Evolutionary conservation across 1,140 invertebrate species (phyloP).

Genomic region (Dendrolimus punctatus): DNA sequence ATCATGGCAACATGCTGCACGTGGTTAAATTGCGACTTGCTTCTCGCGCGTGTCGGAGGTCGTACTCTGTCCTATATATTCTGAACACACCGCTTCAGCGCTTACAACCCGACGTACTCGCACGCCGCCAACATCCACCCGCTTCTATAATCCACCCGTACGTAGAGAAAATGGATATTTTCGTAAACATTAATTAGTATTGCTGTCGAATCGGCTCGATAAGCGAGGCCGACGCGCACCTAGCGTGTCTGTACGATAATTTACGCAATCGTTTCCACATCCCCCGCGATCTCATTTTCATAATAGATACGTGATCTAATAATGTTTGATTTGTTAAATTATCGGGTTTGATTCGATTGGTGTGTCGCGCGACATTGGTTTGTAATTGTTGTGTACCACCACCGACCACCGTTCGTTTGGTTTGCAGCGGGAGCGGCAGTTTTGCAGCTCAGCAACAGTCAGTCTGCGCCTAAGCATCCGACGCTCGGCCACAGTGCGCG

Average conservation of each 20-base stretch:
- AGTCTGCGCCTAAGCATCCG: conserved; percentile 31
- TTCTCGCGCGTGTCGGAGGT: conserved; percentile 49
- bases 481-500: conserved; percentile 26
- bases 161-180: conserved; percentile 26
- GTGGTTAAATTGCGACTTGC: conserved; percentile 18
- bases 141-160: conserved; percentile 31
- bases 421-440: conserved; percentile 42
- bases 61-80: conserved; percentile 63
- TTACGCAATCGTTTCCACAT: conserved; percentile 8
- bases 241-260: conserved; percentile 26
- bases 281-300: conserved; percentile 6
- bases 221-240: conserved; percentile 1
- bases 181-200: conserved; percentile 31
- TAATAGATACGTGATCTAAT: conserved; percentile 26
- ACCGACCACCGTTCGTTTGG: conserved; percentile 40
- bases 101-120: conserved; percentile 48
- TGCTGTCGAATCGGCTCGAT: conserved; percentile 15
- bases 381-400: conserved; percentile 34
- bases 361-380: conserved; percentile 27
- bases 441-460: conserved; percentile 25
- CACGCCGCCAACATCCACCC: conserved; percentile 45
- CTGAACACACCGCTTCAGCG: conserved; percentile 34
- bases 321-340: conserved; percentile 10
- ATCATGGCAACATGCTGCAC: conserved; percentile 12
- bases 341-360: conserved; percentile 8